Evolutionary conservation across 2,797 vertebrate species (phyloP).

Genomic region (Percopsis omiscomaycus): DNA sequence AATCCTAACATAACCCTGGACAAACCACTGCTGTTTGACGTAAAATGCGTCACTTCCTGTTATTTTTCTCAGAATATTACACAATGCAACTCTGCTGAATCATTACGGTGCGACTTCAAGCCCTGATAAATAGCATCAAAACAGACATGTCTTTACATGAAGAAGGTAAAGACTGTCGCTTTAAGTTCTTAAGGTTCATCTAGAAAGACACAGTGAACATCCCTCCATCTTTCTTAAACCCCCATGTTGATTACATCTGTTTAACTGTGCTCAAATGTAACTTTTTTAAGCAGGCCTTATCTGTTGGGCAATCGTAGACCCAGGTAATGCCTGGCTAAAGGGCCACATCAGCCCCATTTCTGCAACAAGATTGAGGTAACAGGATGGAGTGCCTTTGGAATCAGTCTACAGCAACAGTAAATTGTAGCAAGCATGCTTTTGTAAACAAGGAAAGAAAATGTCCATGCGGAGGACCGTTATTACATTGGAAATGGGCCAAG

Average conservation of each 20-base stretch:
- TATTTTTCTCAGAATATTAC: too few species aligned
- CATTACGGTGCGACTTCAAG: too few species aligned
- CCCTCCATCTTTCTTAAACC: conserved; percentile 35
- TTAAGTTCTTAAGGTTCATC: too few species aligned
- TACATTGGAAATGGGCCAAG: conserved; percentile 15
- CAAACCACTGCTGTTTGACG: too few species aligned
- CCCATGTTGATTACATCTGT: conserved; percentile 39
- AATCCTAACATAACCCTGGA: too few species aligned
- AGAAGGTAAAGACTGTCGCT: too few species aligned
- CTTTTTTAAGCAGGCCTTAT: conserved; percentile 15
- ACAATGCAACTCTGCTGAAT: too few species aligned
- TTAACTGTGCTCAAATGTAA: conserved; percentile 45
- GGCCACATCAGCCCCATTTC: conserved; percentile 20
- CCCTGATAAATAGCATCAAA: too few species aligned
- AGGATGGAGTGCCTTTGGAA: conserved; percentile 13
- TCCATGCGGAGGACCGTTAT: conserved; percentile 12
- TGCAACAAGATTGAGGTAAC: conserved; percentile 21
- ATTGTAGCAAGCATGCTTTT: conserved; percentile 3
- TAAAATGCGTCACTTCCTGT: too few species aligned
- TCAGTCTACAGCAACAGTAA: background rate
- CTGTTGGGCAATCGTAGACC: conserved; percentile 6
- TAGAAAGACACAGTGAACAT: background rate
- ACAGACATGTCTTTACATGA: too few species aligned
- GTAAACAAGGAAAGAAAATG: conserved; percentile 23
- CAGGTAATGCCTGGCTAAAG: conserved; percentile 17